phyloP scores from a whole-genome alignment of 2,113 vertebrate species.

The Hemicordylus capensis region DNA sequence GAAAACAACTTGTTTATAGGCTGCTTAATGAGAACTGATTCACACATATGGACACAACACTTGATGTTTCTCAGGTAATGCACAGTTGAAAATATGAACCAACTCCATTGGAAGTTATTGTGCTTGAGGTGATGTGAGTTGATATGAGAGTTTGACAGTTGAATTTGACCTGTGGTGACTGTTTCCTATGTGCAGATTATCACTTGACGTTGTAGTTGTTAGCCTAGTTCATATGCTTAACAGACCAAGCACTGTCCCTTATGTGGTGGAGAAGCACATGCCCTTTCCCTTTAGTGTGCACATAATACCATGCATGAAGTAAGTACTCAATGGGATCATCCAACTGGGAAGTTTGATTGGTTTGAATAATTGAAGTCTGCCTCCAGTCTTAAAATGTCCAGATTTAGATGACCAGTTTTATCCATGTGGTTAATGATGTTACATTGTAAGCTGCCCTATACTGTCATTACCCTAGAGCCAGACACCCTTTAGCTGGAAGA shows the following conservation, averaged over 20 bases:
- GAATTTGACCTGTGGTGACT: too few relatives aligned
- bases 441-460: neutral
- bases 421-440: neutral
- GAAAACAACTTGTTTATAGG: neutral
- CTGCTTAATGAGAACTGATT: neutral
- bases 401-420: too few relatives aligned
- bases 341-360: neutral
- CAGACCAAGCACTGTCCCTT: neutral
- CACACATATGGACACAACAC: neutral
- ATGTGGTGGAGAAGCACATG: neutral
- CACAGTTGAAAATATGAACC: neutral
- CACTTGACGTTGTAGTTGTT: too few relatives aligned
- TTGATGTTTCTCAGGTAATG: too few relatives aligned
- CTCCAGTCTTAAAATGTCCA: neutral
- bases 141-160: too few relatives aligned
- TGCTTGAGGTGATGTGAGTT: too few relatives aligned
- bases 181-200: neutral
- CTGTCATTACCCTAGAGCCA: too few relatives aligned
- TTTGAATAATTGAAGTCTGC: neutral
- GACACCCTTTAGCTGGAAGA: too few relatives aligned
- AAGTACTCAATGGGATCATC: neutral
- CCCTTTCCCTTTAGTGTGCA: neutral
- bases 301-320: neutral
- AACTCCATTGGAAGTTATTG: too few relatives aligned
- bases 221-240: neutral